A percentile compares a stretch with the other conserved stretches of the same genome.
Conservation (phyloP, 1,140 invertebrate genomes). For the Apis dorsata region DNA sequence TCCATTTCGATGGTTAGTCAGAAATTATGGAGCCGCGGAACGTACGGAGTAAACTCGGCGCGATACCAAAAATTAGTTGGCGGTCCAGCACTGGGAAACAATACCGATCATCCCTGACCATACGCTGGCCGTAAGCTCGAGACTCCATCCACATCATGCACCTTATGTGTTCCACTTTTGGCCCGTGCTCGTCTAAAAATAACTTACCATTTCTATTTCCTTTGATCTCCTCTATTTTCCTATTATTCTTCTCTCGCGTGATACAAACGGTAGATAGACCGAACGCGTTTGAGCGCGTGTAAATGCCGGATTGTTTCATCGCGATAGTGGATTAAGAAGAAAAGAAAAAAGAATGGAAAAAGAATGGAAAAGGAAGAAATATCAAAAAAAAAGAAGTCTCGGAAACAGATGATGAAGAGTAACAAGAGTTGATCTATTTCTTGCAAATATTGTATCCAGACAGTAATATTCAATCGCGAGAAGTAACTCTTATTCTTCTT, state of each 20-base stretch:
- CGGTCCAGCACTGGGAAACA: conserved; percentile 51
- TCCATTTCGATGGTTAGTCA: conserved; percentile 52
- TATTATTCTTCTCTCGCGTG: not conserved
- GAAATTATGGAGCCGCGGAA: conserved; percentile 39
- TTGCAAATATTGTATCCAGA: no score
- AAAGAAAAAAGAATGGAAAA: not conserved
- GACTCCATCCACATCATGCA: conserved; percentile 23
- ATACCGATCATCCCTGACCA: conserved; percentile 53
- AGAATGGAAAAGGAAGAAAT: not conserved
- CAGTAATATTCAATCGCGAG: no score
- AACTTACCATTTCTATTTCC: conserved; percentile 7
- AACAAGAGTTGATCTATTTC: no score
- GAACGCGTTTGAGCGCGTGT: not conserved
- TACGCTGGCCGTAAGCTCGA: conserved; percentile 21
- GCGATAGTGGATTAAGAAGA: not conserved
- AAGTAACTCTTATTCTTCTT: no score
- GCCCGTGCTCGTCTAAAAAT: conserved; percentile 13
- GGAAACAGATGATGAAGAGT: no score
- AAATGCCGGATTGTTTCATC: not conserved
- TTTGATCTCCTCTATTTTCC: not conserved
- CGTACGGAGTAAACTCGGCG: conserved; percentile 55
- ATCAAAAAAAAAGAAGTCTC: no score
- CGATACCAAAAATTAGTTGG: conserved; percentile 63
- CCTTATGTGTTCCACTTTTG: conserved; percentile 47
- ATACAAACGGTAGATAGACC: not conserved